phyloP scores from a whole-genome alignment of 2,113 vertebrate genomes.

The Bubo blakistoni region DNA sequence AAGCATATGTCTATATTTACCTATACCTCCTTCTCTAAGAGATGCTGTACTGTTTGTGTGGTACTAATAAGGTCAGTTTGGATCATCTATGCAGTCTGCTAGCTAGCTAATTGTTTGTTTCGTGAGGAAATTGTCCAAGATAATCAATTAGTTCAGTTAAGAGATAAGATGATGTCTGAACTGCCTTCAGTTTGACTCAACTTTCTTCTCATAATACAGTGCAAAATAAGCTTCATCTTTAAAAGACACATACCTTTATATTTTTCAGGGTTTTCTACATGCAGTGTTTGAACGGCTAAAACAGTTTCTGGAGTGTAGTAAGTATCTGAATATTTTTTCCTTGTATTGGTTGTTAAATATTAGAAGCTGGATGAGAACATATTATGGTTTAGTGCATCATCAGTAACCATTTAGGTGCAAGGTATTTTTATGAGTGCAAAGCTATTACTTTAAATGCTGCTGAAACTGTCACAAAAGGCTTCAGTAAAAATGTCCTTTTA shows the following conservation, averaged over 20 bases:
- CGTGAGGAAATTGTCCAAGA: not conserved
- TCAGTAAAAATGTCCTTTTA: not conserved
- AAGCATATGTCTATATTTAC: not conserved
- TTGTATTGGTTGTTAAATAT: not conserved
- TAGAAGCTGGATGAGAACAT: not conserved
- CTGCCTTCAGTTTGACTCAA: not conserved
- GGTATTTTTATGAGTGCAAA: not conserved
- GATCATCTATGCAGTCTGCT: not conserved
- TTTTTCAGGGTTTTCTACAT: conserved; percentile 88
- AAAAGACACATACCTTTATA: not conserved
- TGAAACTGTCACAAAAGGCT: not conserved
- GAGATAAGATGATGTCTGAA: not conserved
- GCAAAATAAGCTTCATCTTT: not conserved
- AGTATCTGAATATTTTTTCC: conserved; percentile 68
- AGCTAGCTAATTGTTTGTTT: not conserved
- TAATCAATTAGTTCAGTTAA: not conserved
- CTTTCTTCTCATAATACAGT: not conserved
- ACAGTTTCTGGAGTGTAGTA: conserved; percentile 95
- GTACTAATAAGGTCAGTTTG: not conserved
- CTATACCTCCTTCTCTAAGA: not conserved
- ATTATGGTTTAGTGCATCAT: not conserved
- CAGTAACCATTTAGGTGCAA: not conserved
- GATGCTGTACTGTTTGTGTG: not conserved
- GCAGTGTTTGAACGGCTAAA: conserved; percentile 90
- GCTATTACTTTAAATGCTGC: not conserved